Base-by-base conservation (phyloP, 2,888 invertebrate species). In the Caenorhabditis sulstoni region DNA sequence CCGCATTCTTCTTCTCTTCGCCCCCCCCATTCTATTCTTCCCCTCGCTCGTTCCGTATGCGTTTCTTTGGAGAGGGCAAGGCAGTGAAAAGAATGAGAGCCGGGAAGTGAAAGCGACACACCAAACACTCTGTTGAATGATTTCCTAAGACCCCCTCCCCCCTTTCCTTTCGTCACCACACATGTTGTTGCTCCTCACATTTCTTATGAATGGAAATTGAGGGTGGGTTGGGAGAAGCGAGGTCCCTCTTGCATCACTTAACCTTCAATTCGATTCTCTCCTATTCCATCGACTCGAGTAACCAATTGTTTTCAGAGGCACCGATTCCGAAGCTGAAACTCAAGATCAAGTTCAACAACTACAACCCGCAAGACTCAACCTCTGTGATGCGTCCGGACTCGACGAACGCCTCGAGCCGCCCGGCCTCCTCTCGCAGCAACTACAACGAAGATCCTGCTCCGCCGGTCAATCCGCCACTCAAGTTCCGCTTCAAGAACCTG, bases 181-280 rank as follows among this genome's bases (percentile, higher is more conserved):
- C 18, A 22, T 29, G 35, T 50, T 14, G 22, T 23, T 39, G 3
- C 52, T 55, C 50, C 73, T 73, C 59, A 44, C 73, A 73, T 73
- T 73, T 73, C 73, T 65, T 73, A 73, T 73, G 73, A 73, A 73
- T 73, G 59, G 52, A 57, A 73, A 73, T 64, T 65, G 49, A 41
- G 55, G 62, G 70, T 37, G 57, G 55, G 47, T n/a, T 14, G 29
- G 12, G 37, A 61, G 7, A 29, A 29, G 4, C 4, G 29, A 7
- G 29, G 29, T 29, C 49, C 47, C 20, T 68, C 49, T 68, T 37
- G 47, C 47, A 57, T 66, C 18, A 14, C 47, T 47, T 47, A 47
- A 3, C 16, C 47, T 47, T 47, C 16, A 16, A 7, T 50, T 50
- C 22, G 9, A 11, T 14, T 44, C 44, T 44, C 11, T 44, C n/a